Conservation (phyloP, 2,113 vertebrate genomes). For the Condylura cristata region DNA sequence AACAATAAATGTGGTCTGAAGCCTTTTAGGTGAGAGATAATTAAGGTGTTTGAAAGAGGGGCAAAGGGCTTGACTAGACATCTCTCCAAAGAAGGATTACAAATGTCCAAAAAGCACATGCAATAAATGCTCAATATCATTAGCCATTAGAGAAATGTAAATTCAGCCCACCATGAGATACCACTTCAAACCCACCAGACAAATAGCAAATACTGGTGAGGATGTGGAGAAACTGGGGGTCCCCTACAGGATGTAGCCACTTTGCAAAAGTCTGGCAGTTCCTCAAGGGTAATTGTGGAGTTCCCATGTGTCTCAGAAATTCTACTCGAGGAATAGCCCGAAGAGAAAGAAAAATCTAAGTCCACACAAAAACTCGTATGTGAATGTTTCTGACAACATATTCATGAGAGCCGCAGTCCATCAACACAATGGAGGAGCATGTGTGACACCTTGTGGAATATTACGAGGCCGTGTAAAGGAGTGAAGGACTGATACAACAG, state of each 20-base stretch:
- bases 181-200: neutral
- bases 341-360: neutral
- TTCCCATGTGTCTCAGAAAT: neutral
- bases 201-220: neutral
- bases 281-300: neutral
- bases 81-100: neutral
- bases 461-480: neutral
- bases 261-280: neutral
- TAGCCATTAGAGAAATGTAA: neutral
- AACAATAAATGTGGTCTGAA: neutral
- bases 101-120: neutral
- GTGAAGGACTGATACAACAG: fast-evolving
- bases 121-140: neutral
- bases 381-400: neutral
- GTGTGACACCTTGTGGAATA: fast-evolving
- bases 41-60: neutral
- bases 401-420: neutral
- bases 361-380: neutral
- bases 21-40: neutral
- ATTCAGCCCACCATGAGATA: neutral
- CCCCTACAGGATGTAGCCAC: neutral
- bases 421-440: fast-evolving
- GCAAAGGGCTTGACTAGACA: neutral
- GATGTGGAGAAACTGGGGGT: neutral
- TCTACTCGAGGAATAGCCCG: neutral